These are phyloP conservation scores for Cheilosia vernalis DNA, from an alignment of 2,888 invertebrate genomes.

Conservation along the genomic window DNA sequence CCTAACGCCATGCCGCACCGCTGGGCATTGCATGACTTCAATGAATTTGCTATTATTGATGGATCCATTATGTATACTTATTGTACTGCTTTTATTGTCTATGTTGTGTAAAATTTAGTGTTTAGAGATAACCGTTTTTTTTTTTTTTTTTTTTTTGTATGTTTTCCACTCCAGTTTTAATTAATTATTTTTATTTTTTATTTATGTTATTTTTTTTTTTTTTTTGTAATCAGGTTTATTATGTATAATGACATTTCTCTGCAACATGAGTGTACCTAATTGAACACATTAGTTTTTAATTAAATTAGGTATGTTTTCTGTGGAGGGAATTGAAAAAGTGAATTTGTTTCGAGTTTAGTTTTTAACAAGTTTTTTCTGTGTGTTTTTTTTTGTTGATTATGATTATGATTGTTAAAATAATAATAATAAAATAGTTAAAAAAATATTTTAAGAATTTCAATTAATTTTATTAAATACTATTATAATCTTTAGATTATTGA, in stretches of 20 bases:
- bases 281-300: conserved; percentile 16
- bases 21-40: conserved; percentile 69
- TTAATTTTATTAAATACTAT: background rate
- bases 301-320: background rate
- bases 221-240: conserved; percentile 16
- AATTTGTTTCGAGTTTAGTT: background rate
- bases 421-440: too few relatives aligned
- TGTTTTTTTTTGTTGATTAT: background rate
- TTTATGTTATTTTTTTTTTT: background rate
- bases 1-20: conserved; percentile 1
- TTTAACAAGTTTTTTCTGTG: background rate
- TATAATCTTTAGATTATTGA: too few relatives aligned
- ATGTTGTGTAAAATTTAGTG: conserved; percentile 69
- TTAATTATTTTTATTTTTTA: conserved; percentile 4
- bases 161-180: conserved; percentile 14
- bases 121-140: conserved; percentile 64
- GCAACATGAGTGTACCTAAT: conserved; percentile 37
- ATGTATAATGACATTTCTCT: conserved; percentile 27
- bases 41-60: conserved; percentile 66
- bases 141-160: conserved; percentile 7
- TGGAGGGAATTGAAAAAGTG: background rate
- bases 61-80: conserved; percentile 59
- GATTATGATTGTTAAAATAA: too few relatives aligned
- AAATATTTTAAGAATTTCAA: background rate
- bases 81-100: conserved; percentile 65